These are phyloP conservation scores for Daboia siamensis DNA, from an alignment of 2,113 vertebrate genomes.

Conservation along the genomic window DNA sequence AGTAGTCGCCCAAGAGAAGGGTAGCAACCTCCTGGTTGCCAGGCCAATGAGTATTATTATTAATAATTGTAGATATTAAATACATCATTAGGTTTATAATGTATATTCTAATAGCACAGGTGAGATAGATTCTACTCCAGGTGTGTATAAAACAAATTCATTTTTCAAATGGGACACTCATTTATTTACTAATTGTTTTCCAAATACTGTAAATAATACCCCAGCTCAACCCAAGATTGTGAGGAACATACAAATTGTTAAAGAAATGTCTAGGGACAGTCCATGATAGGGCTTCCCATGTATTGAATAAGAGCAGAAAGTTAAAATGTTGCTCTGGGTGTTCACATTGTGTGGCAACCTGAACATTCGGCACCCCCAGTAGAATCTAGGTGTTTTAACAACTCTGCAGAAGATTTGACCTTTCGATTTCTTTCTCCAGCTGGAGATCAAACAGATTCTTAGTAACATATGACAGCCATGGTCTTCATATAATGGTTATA, in stretches of 20 bases:
- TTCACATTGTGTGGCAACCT: background rate
- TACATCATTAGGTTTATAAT: background rate
- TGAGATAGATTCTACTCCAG: background rate
- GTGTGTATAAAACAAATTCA: background rate
- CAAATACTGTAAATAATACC: background rate
- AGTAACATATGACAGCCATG: background rate
- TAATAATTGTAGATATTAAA: background rate
- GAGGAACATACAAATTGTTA: background rate
- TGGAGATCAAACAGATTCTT: background rate
- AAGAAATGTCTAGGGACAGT: background rate
- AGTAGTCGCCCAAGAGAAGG: background rate
- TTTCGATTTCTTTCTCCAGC: background rate
- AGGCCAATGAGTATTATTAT: background rate
- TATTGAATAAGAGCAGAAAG: background rate
- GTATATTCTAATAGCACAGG: background rate
- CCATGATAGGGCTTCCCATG: background rate
- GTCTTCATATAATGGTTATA: background rate
- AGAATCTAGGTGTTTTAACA: background rate
- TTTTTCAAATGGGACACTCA: background rate
- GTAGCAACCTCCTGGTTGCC: background rate
- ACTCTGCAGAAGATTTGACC: background rate
- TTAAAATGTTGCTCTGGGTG: background rate
- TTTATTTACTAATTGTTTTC: background rate
- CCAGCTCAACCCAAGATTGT: background rate
- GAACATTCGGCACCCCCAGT: background rate